phyloP scores from a whole-genome alignment of 2,113 vertebrate genomes.

The Diphyllodes magnificus region DNA sequence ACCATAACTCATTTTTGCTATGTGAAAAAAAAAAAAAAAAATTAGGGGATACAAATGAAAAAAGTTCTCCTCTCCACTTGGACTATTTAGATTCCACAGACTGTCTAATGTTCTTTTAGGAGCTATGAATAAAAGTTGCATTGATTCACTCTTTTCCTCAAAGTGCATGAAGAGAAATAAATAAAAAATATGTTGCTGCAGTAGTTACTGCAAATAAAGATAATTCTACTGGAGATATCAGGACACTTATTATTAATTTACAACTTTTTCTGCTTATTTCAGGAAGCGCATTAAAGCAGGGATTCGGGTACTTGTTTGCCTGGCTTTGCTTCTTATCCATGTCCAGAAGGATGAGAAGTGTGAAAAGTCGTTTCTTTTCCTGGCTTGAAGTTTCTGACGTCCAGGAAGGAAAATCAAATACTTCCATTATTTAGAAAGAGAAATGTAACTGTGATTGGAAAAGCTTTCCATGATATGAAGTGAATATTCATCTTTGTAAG shows the following conservation, averaged over 20 bases:
- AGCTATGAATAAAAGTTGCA: neutral
- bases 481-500: neutral
- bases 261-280: neutral
- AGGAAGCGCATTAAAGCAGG: neutral
- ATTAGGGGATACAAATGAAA: neutral
- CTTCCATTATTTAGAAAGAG: neutral
- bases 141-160: neutral
- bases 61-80: neutral
- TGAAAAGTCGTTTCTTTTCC: neutral
- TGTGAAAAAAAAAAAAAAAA: neutral
- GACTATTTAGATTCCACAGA: neutral
- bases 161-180: neutral
- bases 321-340: neutral
- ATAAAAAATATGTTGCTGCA: neutral
- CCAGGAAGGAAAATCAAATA: neutral
- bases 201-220: neutral
- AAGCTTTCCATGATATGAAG: neutral
- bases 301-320: accelerated
- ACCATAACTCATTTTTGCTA: neutral
- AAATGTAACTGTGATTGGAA: neutral
- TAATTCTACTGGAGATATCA: neutral
- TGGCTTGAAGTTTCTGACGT: neutral
- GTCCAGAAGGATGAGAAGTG: neutral
- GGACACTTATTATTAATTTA: neutral
- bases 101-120: neutral